phyloP scores from a whole-genome alignment of 2,888 invertebrate genomes.

The Pristionchus mayeri region DNA sequence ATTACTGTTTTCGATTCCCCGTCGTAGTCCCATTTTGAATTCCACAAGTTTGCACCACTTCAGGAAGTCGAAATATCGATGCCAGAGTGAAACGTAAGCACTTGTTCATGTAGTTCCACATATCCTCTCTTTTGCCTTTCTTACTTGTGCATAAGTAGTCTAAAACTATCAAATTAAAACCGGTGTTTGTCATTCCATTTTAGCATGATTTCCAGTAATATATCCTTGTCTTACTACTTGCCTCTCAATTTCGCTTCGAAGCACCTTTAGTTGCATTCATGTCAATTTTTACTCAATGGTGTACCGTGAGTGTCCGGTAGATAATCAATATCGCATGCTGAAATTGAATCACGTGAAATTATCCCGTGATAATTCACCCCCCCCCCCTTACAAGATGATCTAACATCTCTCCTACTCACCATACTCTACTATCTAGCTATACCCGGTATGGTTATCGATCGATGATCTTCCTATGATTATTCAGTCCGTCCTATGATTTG shows the following conservation, averaged over 20 bases:
- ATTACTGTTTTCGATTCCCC: neutral
- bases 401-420: slow-evolving; percentile 15
- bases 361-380: neutral
- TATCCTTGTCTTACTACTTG: slow-evolving; percentile 17
- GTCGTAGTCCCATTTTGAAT: neutral
- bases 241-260: slow-evolving; percentile 11
- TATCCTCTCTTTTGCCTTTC: slow-evolving; percentile 1
- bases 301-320: slow-evolving; percentile 40
- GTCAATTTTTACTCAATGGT: slow-evolving; percentile 12
- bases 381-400: neutral
- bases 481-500: slow-evolving; percentile 46
- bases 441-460: slow-evolving; percentile 26
- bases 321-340: slow-evolving; percentile 35
- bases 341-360: neutral
- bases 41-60: slow-evolving; percentile 34
- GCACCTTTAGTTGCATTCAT: slow-evolving; percentile 40
- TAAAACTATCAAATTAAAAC: slow-evolving; percentile 18
- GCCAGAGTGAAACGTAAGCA: slow-evolving; percentile 51
- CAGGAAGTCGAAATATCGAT: slow-evolving; percentile 50
- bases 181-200: neutral
- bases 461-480: no score
- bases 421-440: slow-evolving; percentile 1
- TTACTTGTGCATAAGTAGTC: slow-evolving; percentile 2
- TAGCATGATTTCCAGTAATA: slow-evolving; percentile 33
- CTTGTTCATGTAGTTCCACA: neutral